A percentile compares a stretch with the other conserved stretches of the same genome.
phyloP scores from a whole-genome alignment of 2,797 vertebrate species.

The Pterois miles region DNA sequence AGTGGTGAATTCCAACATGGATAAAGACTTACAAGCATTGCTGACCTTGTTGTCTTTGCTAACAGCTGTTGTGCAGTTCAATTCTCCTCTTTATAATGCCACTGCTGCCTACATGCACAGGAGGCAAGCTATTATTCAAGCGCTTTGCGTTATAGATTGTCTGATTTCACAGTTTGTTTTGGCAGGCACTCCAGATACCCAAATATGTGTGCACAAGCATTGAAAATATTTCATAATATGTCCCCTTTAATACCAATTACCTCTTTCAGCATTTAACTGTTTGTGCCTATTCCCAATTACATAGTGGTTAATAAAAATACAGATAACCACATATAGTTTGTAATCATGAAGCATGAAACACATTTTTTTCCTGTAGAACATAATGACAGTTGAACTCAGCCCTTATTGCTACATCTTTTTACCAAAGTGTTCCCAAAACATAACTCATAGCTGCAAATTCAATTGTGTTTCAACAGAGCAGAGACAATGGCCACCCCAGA shows the following conservation, averaged over 20 bases:
- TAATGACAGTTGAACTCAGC: not conserved
- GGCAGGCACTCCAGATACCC: no score
- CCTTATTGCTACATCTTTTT: not conserved
- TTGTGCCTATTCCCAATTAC: not conserved
- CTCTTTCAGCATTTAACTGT: constrained; percentile 13
- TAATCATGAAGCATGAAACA: not conserved
- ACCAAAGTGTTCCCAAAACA: not conserved
- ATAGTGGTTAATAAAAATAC: constrained; percentile 1
- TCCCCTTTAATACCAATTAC: constrained; percentile 2
- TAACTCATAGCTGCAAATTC: constrained; percentile 22
- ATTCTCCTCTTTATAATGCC: no score
- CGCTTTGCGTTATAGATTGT: no score
- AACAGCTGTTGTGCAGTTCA: no score
- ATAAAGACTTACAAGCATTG: no score
- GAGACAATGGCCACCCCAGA: constrained; percentile 21
- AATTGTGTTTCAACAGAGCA: constrained; percentile 5
- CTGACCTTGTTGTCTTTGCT: no score
- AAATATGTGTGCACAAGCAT: not conserved
- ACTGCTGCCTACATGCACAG: no score
- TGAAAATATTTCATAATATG: no score
- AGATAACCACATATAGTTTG: not conserved
- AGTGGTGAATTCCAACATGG: no score
- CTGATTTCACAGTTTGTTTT: no score
- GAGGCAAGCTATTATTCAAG: no score
- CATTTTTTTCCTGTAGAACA: not conserved